A percentile compares a stretch with the other conserved stretches of the same genome.
phyloP scores from a whole-genome alignment of 2,113 vertebrate genomes.

The Melanostigma gelatinosum region DNA sequence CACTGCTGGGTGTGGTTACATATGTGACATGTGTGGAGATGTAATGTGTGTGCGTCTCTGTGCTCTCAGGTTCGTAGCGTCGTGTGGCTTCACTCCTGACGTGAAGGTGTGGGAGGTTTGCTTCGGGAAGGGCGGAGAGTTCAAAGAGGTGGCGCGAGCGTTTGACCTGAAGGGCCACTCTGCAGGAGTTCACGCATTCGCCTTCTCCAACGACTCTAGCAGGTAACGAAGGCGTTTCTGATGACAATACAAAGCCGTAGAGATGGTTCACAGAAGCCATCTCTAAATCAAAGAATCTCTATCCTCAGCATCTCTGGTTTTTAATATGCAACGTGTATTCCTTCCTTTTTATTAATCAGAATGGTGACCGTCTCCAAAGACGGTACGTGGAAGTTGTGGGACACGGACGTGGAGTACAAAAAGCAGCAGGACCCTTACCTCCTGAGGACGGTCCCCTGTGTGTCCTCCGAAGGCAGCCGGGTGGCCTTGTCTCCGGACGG shows the following conservation, averaged over 20 bases:
- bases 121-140: constrained; percentile 90
- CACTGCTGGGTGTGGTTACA: too few species aligned
- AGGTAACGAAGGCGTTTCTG: constrained; percentile 77
- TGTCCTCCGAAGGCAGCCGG: constrained; percentile 78
- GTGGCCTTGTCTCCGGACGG: constrained; percentile 90
- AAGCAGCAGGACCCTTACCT: constrained; percentile 96
- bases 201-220: constrained; percentile 93
- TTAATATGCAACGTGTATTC: background rate
- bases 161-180: constrained; percentile 96
- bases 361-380: constrained; percentile 96
- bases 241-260: background rate
- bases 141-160: constrained; percentile 90
- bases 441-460: constrained; percentile 86
- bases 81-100: constrained; percentile 95
- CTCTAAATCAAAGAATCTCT: background rate
- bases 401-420: constrained; percentile 94
- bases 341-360: constrained; percentile 71
- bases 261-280: too few species aligned
- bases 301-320: background rate
- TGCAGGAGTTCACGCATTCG: constrained; percentile 88
- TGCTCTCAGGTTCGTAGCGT: constrained; percentile 90
- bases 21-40: background rate
- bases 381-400: constrained; percentile 96
- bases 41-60: background rate
- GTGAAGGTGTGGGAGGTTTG: constrained; percentile 98